Conservation (phyloP, 2,888 invertebrate genomes). For the Epirrhoe alternata region DNA sequence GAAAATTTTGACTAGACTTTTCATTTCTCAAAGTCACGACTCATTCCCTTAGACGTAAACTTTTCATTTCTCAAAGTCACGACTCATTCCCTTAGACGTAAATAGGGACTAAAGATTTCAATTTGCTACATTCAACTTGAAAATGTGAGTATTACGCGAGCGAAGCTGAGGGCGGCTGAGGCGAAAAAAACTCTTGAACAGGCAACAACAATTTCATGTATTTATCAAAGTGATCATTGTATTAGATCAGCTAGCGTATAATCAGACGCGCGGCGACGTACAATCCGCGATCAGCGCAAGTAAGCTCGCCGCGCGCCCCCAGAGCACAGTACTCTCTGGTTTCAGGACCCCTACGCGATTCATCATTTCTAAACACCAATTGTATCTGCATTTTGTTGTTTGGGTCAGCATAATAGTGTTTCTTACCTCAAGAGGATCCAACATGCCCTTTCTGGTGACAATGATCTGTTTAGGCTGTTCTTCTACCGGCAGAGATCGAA, state of each 20-base stretch:
- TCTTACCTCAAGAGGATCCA: slow-evolving; percentile 96
- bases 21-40: too few species aligned
- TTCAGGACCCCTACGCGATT: slow-evolving; percentile 84
- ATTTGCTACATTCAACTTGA: too few species aligned
- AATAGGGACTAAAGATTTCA: too few species aligned
- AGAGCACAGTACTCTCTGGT: slow-evolving; percentile 77
- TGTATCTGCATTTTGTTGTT: too few species aligned
- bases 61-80: too few species aligned
- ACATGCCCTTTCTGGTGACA: slow-evolving; percentile 99
- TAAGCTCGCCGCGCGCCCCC: slow-evolving; percentile 54
- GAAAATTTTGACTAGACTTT: too few species aligned
- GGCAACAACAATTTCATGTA: too few species aligned
- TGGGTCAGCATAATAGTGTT: not conserved
- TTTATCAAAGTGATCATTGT: not conserved
- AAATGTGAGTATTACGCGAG: too few species aligned
- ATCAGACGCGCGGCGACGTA: slow-evolving; percentile 52
- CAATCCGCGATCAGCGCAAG: slow-evolving; percentile 61
- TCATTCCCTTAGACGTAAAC: too few species aligned
- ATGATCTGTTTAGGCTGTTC: slow-evolving; percentile 99
- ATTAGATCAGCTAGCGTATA: slow-evolving; percentile 70
- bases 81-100: too few species aligned
- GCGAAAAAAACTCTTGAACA: too few species aligned
- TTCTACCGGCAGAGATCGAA: slow-evolving; percentile 99
- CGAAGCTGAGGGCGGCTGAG: too few species aligned
- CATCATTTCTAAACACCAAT: slow-evolving; percentile 62